These are phyloP conservation scores for Phrynosoma platyrhinos DNA, from an alignment of 2,113 vertebrate species.

Conservation along the genomic window DNA sequence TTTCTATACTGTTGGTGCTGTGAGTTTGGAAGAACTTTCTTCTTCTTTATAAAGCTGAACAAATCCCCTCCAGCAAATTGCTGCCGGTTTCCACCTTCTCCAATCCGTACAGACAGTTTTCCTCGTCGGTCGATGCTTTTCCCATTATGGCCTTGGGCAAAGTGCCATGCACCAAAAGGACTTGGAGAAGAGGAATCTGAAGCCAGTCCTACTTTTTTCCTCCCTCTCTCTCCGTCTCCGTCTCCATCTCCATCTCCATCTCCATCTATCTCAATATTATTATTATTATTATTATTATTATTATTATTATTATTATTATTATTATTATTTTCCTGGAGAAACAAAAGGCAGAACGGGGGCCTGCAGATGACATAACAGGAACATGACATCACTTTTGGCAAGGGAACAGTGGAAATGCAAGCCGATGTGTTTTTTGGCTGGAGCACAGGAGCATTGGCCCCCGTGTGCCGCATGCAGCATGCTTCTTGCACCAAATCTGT, in stretches of 20 bases:
- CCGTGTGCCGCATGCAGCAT: background rate
- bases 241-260: background rate
- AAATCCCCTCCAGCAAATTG: background rate
- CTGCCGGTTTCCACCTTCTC: background rate
- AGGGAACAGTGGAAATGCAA: background rate
- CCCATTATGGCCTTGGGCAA: conserved; percentile 64
- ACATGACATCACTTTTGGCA: conserved; percentile 74
- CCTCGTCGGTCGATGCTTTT: conserved; percentile 56
- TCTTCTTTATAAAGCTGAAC: background rate
- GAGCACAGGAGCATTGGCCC: conserved; percentile 2
- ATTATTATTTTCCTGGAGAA: conserved; percentile 22
- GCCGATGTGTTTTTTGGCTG: conserved; percentile 10
- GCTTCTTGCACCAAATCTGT: no score
- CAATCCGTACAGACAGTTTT: background rate
- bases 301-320: background rate
- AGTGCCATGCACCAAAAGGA: conserved; percentile 47
- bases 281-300: background rate
- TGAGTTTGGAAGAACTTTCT: background rate
- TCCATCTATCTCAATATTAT: background rate
- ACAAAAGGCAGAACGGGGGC: conserved; percentile 51
- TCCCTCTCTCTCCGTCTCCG: background rate
- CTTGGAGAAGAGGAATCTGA: conserved; percentile 56
- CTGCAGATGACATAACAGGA: conserved; percentile 72
- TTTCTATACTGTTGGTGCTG: rapidly evolving
- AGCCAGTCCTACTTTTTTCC: background rate